Evolutionary conservation across 2,113 vertebrate genomes (phyloP).

Genomic region (Polyodon spathula): DNA sequence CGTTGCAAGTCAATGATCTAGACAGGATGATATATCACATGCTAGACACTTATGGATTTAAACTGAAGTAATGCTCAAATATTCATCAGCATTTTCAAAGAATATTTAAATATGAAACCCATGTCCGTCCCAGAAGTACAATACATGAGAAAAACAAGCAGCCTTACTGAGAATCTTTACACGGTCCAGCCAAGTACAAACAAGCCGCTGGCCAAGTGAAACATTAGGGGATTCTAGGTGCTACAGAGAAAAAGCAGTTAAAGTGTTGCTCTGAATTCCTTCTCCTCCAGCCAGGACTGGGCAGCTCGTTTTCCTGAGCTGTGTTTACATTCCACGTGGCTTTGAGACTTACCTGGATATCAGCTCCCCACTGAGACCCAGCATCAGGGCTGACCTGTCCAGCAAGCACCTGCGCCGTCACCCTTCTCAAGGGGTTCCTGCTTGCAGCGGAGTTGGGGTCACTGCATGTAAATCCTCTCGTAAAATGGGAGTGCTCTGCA

Average conservation of each 20-base stretch:
- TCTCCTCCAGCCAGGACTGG: background rate
- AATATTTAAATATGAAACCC: too few species aligned
- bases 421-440: conserved; percentile 73
- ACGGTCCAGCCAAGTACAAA: too few species aligned
- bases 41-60: too few species aligned
- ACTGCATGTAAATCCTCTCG: conserved; percentile 62
- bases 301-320: background rate
- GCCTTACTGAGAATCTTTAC: too few species aligned
- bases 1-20: too few species aligned
- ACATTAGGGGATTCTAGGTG: background rate
- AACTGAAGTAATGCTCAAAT: too few species aligned
- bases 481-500: conserved; percentile 47
- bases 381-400: conserved; percentile 56
- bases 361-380: conserved; percentile 50
- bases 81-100: too few species aligned
- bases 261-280: background rate
- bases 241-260: background rate
- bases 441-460: conserved; percentile 57
- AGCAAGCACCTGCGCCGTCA: conserved; percentile 71
- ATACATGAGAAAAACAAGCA: too few species aligned
- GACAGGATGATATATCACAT: too few species aligned
- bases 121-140: too few species aligned
- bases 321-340: background rate
- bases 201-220: too few species aligned
- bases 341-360: conserved; percentile 60